Evolutionary conservation across 2,888 invertebrate genomes (phyloP).

Genomic region (Andrena hattorfiana): DNA sequence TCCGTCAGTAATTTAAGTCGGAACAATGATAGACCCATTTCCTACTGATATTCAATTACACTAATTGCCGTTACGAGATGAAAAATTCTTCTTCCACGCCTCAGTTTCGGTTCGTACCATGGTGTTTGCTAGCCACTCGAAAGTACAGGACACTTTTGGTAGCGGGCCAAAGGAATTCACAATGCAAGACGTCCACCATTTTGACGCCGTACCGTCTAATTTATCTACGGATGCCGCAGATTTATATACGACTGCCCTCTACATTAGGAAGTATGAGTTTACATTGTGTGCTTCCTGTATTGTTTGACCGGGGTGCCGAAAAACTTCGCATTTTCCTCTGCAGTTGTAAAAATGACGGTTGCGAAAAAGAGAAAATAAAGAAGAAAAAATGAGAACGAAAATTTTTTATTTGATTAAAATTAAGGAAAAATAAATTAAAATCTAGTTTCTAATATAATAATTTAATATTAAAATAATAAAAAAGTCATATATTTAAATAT

Average conservation of each 20-base stretch:
- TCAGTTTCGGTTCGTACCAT: slow-evolving; percentile 11
- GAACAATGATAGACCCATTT: background rate
- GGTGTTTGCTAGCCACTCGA: slow-evolving; percentile 54
- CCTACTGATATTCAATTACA: slow-evolving; percentile 20
- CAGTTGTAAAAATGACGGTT: background rate
- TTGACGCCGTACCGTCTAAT: slow-evolving; percentile 38
- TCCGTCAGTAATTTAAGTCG: background rate
- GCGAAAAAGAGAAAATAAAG: too few species aligned
- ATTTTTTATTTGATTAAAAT: too few species aligned
- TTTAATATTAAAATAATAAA: too few species aligned
- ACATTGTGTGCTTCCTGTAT: slow-evolving; percentile 18
- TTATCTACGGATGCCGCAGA: slow-evolving; percentile 44
- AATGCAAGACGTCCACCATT: slow-evolving; percentile 41
- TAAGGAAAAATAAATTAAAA: too few species aligned
- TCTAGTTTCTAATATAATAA: too few species aligned
- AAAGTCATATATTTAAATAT: too few species aligned
- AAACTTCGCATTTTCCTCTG: background rate
- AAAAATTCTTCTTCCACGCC: slow-evolving; percentile 10
- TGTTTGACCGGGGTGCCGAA: slow-evolving; percentile 13
- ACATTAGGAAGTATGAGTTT: slow-evolving; percentile 40
- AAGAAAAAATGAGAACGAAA: too few species aligned
- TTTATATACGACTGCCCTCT: slow-evolving; percentile 26
- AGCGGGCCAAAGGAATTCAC: slow-evolving; percentile 35
- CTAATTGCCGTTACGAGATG: background rate
- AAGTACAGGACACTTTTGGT: slow-evolving; percentile 47